Evolutionary conservation across 2,113 vertebrate genomes (phyloP).

Genomic region (Pseudonaja textilis): DNA sequence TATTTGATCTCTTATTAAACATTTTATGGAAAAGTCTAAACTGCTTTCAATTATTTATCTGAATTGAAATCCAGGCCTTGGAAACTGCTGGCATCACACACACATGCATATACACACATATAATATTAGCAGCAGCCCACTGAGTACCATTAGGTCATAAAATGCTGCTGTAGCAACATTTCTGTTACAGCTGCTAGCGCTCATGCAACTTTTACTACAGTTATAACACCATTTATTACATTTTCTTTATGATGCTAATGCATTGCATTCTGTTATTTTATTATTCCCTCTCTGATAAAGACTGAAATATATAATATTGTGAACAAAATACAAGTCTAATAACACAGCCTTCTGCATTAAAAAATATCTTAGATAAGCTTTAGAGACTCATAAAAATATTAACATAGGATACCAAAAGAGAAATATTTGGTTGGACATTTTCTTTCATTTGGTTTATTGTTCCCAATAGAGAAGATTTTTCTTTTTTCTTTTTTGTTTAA

Average conservation of each 20-base stretch:
- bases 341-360: slow-evolving; percentile 67
- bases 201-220: slow-evolving; percentile 78
- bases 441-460: slow-evolving; percentile 65
- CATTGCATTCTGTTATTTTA: slow-evolving; percentile 74
- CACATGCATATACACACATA: slow-evolving; percentile 55
- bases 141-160: slow-evolving; percentile 74
- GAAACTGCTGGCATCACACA: slow-evolving; percentile 67
- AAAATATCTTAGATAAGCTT: slow-evolving; percentile 73
- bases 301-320: slow-evolving; percentile 70
- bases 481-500: slow-evolving; percentile 48
- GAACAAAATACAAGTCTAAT: slow-evolving; percentile 62
- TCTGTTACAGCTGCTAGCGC: slow-evolving; percentile 72
- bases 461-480: slow-evolving; percentile 47
- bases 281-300: slow-evolving; percentile 75
- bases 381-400: slow-evolving; percentile 71
- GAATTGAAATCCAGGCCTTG: slow-evolving; percentile 70
- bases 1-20: slow-evolving; percentile 76
- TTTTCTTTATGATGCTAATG: slow-evolving; percentile 80
- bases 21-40: slow-evolving; percentile 76
- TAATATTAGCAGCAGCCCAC: slow-evolving; percentile 69
- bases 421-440: slow-evolving; percentile 64
- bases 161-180: slow-evolving; percentile 69
- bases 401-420: slow-evolving; percentile 64
- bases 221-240: slow-evolving; percentile 81
- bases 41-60: slow-evolving; percentile 77